These are phyloP conservation scores for Crotalus viridis DNA, from an alignment of 2,113 vertebrate species.

Conservation along the genomic window DNA sequence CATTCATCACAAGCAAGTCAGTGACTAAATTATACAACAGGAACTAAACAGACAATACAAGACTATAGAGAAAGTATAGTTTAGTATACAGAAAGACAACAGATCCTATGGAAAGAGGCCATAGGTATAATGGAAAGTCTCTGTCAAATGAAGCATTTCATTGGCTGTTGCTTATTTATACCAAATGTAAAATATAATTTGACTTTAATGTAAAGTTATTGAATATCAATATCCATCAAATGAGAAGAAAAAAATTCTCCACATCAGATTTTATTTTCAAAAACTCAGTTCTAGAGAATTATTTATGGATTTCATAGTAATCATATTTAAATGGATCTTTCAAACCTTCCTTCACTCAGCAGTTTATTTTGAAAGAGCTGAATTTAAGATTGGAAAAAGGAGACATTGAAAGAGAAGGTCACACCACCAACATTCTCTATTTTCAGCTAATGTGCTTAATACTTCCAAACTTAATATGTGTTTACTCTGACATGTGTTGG, in stretches of 20 bases:
- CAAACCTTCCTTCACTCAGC: background rate
- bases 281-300: background rate
- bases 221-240: background rate
- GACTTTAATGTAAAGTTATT: background rate
- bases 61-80: background rate
- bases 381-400: background rate
- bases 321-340: background rate
- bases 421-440: background rate
- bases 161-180: background rate
- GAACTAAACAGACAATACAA: background rate
- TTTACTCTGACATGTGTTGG: slow-evolving; percentile 25
- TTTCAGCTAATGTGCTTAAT: background rate
- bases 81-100: background rate
- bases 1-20: background rate
- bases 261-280: background rate
- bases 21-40: background rate
- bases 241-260: background rate
- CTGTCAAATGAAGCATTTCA: background rate
- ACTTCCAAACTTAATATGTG: background rate
- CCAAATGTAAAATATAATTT: background rate
- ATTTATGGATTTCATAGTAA: background rate
- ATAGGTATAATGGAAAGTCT: background rate
- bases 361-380: background rate
- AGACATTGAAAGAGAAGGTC: background rate
- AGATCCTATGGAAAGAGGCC: background rate